Evolutionary conservation across 2,113 vertebrate genomes (phyloP), one percentile per base, ranked within the genome.

Genomic region (Nesoenas mayeri): DNA sequence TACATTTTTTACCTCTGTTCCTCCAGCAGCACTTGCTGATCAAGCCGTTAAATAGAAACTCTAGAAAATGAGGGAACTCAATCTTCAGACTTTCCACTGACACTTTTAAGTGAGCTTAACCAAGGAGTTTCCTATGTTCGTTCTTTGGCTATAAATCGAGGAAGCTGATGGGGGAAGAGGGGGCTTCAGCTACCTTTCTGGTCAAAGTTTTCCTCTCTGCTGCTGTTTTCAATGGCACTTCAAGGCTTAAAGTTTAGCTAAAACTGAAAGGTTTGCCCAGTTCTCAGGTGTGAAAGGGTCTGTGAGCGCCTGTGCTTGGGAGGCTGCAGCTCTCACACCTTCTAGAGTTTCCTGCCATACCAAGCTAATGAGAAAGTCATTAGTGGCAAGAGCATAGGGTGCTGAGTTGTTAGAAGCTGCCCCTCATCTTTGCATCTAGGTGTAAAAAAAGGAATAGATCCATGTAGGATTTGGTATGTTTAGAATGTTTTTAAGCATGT

Each of bases 41-140:
- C 73, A 79, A 75, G 66, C 86, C 89, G 80, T 91, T 93, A 85
- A 93, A 92, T 72, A 64, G 54, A 69, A 48, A 60, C 13, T 71
- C 54, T n/a, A 48, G 28, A 89, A 92, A 48, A 91, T 4, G 73
- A 91, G 73, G 74, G 88, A 95, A 92, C 88, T 94, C 70, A 70
- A 3, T 70, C 92, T 91, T 80, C 73, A 93, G 10, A 87, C 73
- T 96, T 96, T 95, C 93, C 88, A 85, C 65, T 87, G 83, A 72
- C 86, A 77, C 54, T 60, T 94, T 81, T 87, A 75, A 94, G 57
- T 38, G 77, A 92, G 70, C 70, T 89, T 91, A 87, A 94, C 91
- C 57, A 34, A 89, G 70, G 85, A 94, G 61, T 87, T 96, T 94
- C 86, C 74, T 88, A 58, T 93, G 79, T 92, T 94, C 8, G 0